Conservation (phyloP, 2,797 vertebrate species). For the Morus bassanus region DNA sequence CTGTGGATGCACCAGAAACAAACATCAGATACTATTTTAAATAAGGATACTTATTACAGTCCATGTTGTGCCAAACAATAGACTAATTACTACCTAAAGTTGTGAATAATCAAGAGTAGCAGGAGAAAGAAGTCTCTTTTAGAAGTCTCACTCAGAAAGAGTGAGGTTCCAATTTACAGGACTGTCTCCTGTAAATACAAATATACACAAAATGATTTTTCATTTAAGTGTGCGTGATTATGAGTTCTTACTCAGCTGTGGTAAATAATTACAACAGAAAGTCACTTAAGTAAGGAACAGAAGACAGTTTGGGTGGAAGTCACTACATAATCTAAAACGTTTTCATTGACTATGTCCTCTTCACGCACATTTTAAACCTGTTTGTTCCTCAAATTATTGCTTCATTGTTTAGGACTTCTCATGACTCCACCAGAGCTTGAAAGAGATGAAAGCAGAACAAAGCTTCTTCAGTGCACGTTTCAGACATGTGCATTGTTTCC, state of each 20-base stretch:
- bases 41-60: neutral
- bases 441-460: slow-evolving; percentile 38
- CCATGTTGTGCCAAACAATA: fast-evolving
- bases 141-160: neutral
- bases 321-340: neutral
- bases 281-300: neutral
- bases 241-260: neutral
- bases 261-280: neutral
- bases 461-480: slow-evolving; percentile 4
- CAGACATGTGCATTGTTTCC: neutral
- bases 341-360: neutral
- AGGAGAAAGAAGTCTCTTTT: neutral
- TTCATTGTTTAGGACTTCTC: neutral
- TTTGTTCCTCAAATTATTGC: neutral
- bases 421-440: neutral
- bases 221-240: neutral
- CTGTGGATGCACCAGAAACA: neutral
- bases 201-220: neutral
- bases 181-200: neutral
- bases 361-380: neutral
- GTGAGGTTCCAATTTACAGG: neutral
- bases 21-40: neutral
- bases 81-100: neutral
- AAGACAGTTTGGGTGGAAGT: neutral
- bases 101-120: neutral